These are phyloP conservation scores for Euleptes europaea DNA, from an alignment of 2,113 vertebrate genomes.

Conservation along the genomic window DNA sequence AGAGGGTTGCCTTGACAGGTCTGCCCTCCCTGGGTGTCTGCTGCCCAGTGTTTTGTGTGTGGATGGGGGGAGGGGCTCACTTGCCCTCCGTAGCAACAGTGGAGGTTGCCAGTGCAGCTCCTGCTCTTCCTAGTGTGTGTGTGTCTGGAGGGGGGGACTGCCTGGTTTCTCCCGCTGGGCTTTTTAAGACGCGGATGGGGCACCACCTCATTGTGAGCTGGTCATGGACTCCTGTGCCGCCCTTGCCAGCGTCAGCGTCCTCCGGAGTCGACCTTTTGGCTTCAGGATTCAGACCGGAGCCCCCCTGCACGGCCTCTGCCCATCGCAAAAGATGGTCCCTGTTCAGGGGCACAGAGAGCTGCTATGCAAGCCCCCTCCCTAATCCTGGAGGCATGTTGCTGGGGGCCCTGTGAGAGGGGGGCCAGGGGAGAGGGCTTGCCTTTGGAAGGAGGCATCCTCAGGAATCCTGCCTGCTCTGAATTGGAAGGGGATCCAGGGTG, in stretches of 20 bases:
- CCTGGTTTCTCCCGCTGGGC: not conserved
- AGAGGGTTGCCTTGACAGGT: constrained; percentile 49
- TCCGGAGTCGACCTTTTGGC: not conserved
- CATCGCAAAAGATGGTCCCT: not conserved
- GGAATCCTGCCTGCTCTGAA: not conserved
- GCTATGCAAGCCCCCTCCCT: too few relatives aligned
- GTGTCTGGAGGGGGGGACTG: too few relatives aligned
- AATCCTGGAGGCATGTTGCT: too few relatives aligned
- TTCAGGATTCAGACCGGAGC: not conserved
- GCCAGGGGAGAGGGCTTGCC: too few relatives aligned
- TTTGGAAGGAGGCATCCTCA: not conserved
- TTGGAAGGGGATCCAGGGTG: not conserved
- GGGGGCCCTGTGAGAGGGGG: not conserved
- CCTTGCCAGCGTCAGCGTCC: not conserved
- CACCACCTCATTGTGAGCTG: too few relatives aligned
- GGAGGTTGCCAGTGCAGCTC: not conserved
- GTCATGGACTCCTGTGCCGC: not conserved
- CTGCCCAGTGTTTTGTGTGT: not conserved
- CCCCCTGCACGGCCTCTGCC: not conserved
- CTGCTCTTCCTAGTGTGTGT: not conserved
- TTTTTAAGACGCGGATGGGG: not conserved
- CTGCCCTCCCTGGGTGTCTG: not conserved
- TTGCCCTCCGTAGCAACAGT: not conserved
- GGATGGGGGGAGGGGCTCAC: not conserved
- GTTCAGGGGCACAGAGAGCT: too few relatives aligned